Evolutionary conservation across 2,113 vertebrate genomes (phyloP).

Genomic region (Perccottus glenii): DNA sequence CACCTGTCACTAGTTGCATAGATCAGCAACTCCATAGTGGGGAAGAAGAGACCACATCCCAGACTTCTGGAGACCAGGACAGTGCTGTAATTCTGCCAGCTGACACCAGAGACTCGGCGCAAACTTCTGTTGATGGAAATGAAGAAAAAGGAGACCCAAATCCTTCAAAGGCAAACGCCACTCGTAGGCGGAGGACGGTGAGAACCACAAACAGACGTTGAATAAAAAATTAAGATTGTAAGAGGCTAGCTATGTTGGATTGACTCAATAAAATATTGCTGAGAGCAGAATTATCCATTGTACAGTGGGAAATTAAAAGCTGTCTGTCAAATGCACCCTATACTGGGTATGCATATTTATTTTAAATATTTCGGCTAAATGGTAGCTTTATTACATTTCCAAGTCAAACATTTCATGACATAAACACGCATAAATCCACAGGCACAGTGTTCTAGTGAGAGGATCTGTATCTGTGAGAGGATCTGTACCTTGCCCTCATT

Average conservation of each 20-base stretch:
- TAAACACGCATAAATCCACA: background rate
- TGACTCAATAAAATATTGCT: background rate
- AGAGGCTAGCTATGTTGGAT: constrained; percentile 2
- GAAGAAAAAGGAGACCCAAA: constrained; percentile 27
- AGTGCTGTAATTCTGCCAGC: constrained; percentile 8
- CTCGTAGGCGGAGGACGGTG: constrained; percentile 66
- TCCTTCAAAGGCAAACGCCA: constrained; percentile 46
- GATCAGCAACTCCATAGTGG: constrained; percentile 5
- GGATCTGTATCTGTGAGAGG: too few species aligned
- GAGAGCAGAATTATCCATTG: background rate
- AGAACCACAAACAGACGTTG: constrained; percentile 65
- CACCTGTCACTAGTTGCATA: constrained; percentile 16
- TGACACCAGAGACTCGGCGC: constrained; percentile 11
- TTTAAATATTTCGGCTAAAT: too few species aligned
- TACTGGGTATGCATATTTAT: too few species aligned
- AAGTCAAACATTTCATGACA: background rate
- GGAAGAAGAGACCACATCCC: constrained; percentile 17
- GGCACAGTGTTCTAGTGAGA: background rate
- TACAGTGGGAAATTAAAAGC: background rate
- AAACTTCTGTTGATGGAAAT: constrained; percentile 17
- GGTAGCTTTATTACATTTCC: background rate
- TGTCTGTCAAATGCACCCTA: too few species aligned
- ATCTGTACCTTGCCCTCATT: background rate
- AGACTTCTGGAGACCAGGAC: constrained; percentile 12
- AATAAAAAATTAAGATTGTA: constrained; percentile 10